phyloP scores from a whole-genome alignment of 1,140 invertebrate genomes.

The Pseudomyrmex pallidus region DNA sequence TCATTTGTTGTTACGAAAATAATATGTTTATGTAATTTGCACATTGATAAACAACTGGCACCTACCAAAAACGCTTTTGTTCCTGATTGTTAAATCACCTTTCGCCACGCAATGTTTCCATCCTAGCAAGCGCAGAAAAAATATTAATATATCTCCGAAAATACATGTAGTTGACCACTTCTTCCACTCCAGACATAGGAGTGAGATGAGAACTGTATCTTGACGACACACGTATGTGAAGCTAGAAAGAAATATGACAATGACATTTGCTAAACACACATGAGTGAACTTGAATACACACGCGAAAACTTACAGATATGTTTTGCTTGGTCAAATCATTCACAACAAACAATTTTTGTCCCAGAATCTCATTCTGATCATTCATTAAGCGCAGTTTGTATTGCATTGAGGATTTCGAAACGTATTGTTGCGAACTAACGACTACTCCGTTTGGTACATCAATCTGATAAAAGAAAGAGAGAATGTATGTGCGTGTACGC shows the following conservation, averaged over 20 bases:
- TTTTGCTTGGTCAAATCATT: conserved; percentile 84
- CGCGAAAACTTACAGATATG: conserved; percentile 78
- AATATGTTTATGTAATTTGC: not conserved
- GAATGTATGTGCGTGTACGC: no score
- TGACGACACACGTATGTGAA: conserved; percentile 78
- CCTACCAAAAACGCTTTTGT: conserved; percentile 81
- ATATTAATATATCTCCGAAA: conserved; percentile 77
- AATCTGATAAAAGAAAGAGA: conserved; percentile 67
- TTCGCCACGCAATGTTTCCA: conserved; percentile 81
- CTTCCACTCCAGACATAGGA: conserved; percentile 79
- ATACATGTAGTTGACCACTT: conserved; percentile 79
- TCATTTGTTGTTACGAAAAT: not conserved
- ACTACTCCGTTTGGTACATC: conserved; percentile 81
- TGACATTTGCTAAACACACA: conserved; percentile 8
- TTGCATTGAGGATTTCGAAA: conserved; percentile 75
- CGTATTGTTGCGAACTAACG: conserved; percentile 71
- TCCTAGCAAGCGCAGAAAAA: conserved; percentile 70
- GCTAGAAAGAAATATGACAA: conserved; percentile 71
- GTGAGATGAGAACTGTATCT: conserved; percentile 78
- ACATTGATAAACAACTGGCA: not conserved
- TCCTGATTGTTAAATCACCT: conserved; percentile 79
- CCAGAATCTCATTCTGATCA: conserved; percentile 81
- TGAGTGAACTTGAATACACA: no score
- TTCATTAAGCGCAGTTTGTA: conserved; percentile 80
- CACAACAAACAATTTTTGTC: conserved; percentile 79